phyloP scores from a whole-genome alignment of 1,140 invertebrate species.

The Stegodyphus dumicola region DNA sequence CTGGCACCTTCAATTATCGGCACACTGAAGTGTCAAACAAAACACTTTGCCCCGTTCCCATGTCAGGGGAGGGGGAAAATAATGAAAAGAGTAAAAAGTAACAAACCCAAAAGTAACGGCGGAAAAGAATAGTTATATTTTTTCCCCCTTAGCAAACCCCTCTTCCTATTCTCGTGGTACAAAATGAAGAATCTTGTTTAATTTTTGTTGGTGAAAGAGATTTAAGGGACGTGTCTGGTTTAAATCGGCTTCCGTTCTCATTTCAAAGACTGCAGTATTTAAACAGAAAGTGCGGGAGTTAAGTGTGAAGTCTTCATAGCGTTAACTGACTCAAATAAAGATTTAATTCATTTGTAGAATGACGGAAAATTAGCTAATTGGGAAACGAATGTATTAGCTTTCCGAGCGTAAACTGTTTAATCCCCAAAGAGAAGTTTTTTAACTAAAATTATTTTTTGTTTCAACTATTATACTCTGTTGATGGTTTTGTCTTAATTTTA shows the following conservation, averaged over 20 bases:
- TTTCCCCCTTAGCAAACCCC: neutral
- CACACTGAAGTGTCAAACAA: constrained; percentile 35
- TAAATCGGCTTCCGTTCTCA: constrained; percentile 25
- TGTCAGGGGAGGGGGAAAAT: constrained; percentile 9
- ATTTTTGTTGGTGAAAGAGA: constrained; percentile 39
- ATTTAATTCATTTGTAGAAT: too few species aligned
- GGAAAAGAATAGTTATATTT: constrained; percentile 4
- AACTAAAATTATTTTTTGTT: too few species aligned
- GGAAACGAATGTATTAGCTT: too few species aligned
- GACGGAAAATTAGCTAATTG: too few species aligned
- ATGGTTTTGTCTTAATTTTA: too few species aligned
- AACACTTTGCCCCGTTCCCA: constrained; percentile 37
- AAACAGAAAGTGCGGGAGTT: constrained; percentile 2
- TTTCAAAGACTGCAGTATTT: constrained; percentile 10
- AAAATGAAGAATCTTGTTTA: constrained; percentile 14
- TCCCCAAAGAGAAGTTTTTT: too few species aligned
- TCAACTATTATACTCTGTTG: too few species aligned
- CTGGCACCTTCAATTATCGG: constrained; percentile 40
- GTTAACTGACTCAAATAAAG: too few species aligned
- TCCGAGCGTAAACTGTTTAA: too few species aligned
- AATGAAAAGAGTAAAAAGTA: constrained; percentile 39
- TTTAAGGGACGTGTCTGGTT: constrained; percentile 31
- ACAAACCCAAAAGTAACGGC: constrained; percentile 7
- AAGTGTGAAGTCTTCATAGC: too few species aligned
- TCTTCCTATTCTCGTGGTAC: neutral